Conservation (phyloP, 2,113 vertebrate genomes). For the Syngnathus scovelli region DNA sequence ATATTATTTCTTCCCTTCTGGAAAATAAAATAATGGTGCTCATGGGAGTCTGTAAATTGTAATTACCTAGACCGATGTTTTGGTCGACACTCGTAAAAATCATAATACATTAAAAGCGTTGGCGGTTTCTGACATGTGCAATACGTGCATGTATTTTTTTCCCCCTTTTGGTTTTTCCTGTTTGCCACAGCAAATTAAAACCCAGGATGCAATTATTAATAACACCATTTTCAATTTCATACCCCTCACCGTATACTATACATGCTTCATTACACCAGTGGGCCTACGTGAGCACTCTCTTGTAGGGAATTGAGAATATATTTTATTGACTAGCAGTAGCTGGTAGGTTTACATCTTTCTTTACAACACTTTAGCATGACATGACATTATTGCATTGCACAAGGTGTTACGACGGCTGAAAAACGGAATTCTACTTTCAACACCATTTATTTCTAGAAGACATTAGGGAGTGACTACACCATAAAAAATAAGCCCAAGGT, state of each 20-base stretch:
- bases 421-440: neutral
- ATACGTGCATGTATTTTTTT: too few species aligned
- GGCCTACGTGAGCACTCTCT: neutral
- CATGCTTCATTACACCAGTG: neutral
- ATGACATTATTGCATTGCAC: neutral
- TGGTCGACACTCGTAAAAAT: neutral
- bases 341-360: neutral
- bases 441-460: too few species aligned
- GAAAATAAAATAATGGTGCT: neutral
- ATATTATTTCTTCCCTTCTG: neutral
- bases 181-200: neutral
- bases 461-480: too few species aligned
- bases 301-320: neutral
- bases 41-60: neutral
- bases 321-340: neutral
- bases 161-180: too few species aligned
- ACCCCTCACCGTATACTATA: too few species aligned
- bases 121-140: too few species aligned
- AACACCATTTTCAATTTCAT: neutral
- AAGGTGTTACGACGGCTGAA: neutral
- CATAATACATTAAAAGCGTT: neutral
- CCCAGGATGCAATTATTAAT: neutral
- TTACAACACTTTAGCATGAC: neutral
- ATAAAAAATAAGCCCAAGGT: neutral
- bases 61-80: neutral